phyloP scores from a whole-genome alignment of 2,888 invertebrate species.

The Crioceris asparagi region DNA sequence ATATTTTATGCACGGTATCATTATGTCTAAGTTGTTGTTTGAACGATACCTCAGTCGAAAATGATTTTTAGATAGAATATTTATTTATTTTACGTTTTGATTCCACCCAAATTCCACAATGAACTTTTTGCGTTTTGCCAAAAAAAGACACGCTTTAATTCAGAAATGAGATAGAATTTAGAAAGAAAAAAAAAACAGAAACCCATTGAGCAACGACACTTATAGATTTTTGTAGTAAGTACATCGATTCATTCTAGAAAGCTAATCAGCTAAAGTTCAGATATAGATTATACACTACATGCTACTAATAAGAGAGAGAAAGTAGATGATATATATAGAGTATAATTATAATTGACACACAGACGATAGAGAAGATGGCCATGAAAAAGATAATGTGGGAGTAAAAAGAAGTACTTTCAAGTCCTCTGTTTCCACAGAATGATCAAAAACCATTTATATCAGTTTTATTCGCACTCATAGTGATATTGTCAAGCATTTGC shows the following conservation, averaged over 20 bases:
- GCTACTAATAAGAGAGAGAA: slow-evolving; percentile 23
- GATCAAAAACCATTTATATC: no score
- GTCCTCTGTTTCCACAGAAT: no score
- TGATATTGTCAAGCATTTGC: no score
- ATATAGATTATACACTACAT: slow-evolving; percentile 26
- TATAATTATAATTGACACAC: slow-evolving; percentile 31
- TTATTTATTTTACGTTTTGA: slow-evolving; percentile 26
- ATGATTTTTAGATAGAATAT: neutral
- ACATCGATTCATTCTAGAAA: slow-evolving; percentile 34
- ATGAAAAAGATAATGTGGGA: slow-evolving; percentile 6
- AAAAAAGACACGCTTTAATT: slow-evolving; percentile 31
- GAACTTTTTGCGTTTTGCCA: slow-evolving; percentile 38
- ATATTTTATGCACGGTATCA: no score
- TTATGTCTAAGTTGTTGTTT: no score
- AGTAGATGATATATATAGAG: slow-evolving; percentile 29
- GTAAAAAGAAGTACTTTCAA: no score
- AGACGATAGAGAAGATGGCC: slow-evolving; percentile 25
- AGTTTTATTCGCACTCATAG: no score
- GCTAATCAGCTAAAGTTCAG: slow-evolving; percentile 24
- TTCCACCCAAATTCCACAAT: slow-evolving; percentile 42
- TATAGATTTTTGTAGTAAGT: slow-evolving; percentile 26
- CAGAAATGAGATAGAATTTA: slow-evolving; percentile 15
- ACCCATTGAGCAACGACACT: slow-evolving; percentile 38
- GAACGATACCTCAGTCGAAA: neutral
- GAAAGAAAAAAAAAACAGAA: neutral